A percentile compares a stretch with the other conserved stretches of the same genome.
These are phyloP conservation scores for Saguinus midas DNA, from an alignment of 2,113 vertebrate species.

Conservation along the genomic window DNA sequence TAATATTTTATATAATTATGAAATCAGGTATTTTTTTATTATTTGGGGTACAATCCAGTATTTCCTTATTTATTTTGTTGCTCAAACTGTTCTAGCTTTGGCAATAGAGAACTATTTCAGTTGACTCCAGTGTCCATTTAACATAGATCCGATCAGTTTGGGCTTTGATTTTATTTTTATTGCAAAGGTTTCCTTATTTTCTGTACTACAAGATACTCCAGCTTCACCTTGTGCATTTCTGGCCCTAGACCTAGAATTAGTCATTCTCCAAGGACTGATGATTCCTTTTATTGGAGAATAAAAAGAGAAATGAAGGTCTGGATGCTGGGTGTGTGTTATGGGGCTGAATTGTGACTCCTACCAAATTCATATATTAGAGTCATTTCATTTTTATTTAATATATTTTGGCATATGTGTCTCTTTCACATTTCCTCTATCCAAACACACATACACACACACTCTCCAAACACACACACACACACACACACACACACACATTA, in stretches of 20 bases:
- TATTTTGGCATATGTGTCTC: not conserved
- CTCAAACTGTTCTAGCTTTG: not conserved
- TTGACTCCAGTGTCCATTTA: not conserved
- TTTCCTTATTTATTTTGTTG: not conserved
- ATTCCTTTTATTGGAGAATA: not conserved
- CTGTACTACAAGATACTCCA: not conserved
- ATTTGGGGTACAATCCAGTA: not conserved
- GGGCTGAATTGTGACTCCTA: not conserved
- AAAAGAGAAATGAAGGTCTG: not conserved
- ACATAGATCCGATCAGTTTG: not conserved
- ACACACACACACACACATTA: not conserved
- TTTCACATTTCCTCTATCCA: not conserved
- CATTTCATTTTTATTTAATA: not conserved
- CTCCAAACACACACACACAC: not conserved
- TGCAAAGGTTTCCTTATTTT: not conserved
- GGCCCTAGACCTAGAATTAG: not conserved
- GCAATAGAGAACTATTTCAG: not conserved
- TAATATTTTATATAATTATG: not conserved
- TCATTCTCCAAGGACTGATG: not conserved
- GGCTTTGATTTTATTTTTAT: not conserved
- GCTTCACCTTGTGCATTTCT: not conserved
- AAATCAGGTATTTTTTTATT: not conserved
- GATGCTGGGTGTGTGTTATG: accelerated
- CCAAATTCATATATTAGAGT: not conserved
- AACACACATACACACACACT: not conserved